Evolutionary conservation across 2,113 vertebrate species (phyloP), one percentile per base, ranked within the genome.

Genomic region (Rhinopomastus cyanomelas): DNA sequence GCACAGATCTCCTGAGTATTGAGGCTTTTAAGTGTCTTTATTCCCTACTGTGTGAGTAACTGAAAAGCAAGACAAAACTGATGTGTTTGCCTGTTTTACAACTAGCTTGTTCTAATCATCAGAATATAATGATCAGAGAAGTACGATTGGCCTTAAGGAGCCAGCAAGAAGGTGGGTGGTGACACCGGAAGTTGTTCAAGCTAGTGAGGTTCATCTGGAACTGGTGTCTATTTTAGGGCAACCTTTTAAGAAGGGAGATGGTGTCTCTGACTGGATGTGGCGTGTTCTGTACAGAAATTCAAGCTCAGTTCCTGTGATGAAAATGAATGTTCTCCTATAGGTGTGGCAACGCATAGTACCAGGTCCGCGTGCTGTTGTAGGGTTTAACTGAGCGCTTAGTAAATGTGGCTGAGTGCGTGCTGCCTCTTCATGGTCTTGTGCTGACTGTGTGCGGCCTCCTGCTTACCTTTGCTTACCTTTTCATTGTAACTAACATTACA

Each of bases 401-500:
- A 30, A 86, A 30, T 53, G 59, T 3, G 1, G 2, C 3, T 21
- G 42, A 71, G 23, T 39, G 78, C 75, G 59, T 13, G 30, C 64
- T 80, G 79, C 20, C 30, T 68, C 68, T 30, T 2, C 2, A 3
- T 29, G 74, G 81, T 39, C n/a, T 48, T 42, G 39, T 67, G 69
- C 74, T 94, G 64, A 22, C 82, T 42, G 48, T 73, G 85, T 77
- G 66, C 89, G 92, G 79, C 71, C 67, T 73, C 25, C 30, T 67
- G 51, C 64, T 60, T 67, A 59, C 51, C 85, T 92, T 23, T 76
- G 59, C 49, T 73, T 17, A 1, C 39, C 48, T 74, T 61, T 80
- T 42, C 57, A 9, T 34, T 65, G 32, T 87, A 69, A 29, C 17
- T 62, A 55, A 57, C 34, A 21, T 64, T 62, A 29, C 20, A 72